These are phyloP conservation scores for Baccha elongata DNA, from an alignment of 2,888 invertebrate species.

Conservation along the genomic window DNA sequence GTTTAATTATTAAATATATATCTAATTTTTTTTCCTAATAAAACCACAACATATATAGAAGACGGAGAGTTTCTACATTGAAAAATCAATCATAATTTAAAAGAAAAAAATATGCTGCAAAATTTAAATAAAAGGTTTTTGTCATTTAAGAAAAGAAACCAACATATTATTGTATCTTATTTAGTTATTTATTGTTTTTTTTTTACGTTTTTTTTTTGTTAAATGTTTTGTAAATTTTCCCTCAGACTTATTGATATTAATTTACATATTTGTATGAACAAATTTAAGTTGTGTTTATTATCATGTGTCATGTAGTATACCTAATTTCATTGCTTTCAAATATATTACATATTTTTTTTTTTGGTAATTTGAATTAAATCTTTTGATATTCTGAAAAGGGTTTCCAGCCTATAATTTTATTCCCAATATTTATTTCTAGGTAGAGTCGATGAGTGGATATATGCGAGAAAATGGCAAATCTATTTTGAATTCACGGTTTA, in stretches of 20 bases:
- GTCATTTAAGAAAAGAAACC: background rate
- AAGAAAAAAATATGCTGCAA: background rate
- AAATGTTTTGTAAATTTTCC: constrained; percentile 5
- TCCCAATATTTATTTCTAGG: too few relatives aligned
- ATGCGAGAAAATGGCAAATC: too few relatives aligned
- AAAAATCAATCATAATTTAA: background rate
- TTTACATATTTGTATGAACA: background rate
- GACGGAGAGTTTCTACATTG: constrained; percentile 27
- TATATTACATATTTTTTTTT: background rate
- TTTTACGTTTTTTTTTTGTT: constrained; percentile 6
- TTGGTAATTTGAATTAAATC: background rate
- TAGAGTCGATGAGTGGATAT: too few relatives aligned
- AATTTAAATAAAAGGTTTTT: background rate
- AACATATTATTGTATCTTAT: constrained; percentile 6
- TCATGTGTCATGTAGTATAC: too few relatives aligned
- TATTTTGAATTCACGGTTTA: too few relatives aligned
- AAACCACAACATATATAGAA: constrained; percentile 1
- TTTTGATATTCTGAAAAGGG: too few relatives aligned
- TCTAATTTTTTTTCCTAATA: constrained; percentile 11
- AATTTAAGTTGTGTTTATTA: too few relatives aligned
- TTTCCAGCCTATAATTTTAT: too few relatives aligned
- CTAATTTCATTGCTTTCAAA: too few relatives aligned
- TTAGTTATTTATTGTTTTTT: constrained; percentile 17
- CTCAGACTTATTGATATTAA: constrained; percentile 14
- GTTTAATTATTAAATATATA: constrained; percentile 22